phyloP scores from a whole-genome alignment of 92 coral and sea anemone species.

The Palythoa heliodiscus region DNA sequence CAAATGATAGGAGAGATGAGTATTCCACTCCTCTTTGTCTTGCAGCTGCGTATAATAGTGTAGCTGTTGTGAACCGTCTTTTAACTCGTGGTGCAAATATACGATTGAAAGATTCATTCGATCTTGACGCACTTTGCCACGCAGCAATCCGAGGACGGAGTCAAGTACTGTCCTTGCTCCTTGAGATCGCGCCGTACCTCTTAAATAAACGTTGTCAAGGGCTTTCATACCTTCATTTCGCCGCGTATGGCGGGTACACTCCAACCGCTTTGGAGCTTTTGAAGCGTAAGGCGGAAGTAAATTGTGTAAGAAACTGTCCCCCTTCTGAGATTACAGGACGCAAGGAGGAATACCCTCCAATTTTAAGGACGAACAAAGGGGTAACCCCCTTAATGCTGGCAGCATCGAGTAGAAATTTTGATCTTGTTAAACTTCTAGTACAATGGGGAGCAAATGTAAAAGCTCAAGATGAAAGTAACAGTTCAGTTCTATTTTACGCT shows the following conservation, averaged over 20 bases:
- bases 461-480: constrained; percentile 30
- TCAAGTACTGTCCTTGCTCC: constrained; percentile 1
- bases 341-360: constrained; percentile 36
- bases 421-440: constrained; percentile 20
- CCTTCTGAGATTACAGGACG: constrained; percentile 28
- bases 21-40: constrained; percentile 36
- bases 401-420: constrained; percentile 33
- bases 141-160: constrained; percentile 38
- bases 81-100: constrained; percentile 33
- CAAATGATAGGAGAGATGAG: constrained; percentile 31
- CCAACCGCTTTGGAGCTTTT: constrained; percentile 30
- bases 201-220: constrained; percentile 41
- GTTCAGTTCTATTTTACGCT: constrained; percentile 38
- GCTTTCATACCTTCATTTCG: constrained; percentile 32
- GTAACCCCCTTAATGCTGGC: constrained; percentile 41
- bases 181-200: constrained; percentile 13
- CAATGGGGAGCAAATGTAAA: constrained; percentile 35
- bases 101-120: constrained; percentile 20
- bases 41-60: constrained; percentile 24
- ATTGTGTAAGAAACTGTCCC: constrained; percentile 16
- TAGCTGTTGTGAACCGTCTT: constrained; percentile 13
- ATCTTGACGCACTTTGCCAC: constrained; percentile 34
- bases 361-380: constrained; percentile 32
- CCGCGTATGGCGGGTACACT: constrained; percentile 31
- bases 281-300: constrained; percentile 14